Evolutionary conservation across 2,797 vertebrate species (phyloP).

Genomic region (Chiroxiphia lanceolata): DNA sequence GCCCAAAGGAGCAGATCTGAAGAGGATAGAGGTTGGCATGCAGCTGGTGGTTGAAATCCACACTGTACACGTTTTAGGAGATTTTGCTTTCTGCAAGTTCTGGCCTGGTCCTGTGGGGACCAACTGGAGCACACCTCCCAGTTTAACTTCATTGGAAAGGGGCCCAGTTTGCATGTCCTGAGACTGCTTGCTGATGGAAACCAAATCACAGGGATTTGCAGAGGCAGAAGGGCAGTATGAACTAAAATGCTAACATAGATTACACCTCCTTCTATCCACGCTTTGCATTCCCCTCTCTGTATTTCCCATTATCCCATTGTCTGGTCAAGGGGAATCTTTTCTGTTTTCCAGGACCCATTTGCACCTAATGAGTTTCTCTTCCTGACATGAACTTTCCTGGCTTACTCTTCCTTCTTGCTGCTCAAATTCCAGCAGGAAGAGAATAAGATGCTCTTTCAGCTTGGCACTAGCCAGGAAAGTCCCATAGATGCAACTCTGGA

Average conservation of each 20-base stretch:
- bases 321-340: not conserved
- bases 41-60: not conserved
- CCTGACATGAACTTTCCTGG: too few relatives aligned
- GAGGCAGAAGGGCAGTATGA: not conserved
- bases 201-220: fast-evolving
- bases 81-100: not conserved
- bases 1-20: not conserved
- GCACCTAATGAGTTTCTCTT: not conserved
- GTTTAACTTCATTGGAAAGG: not conserved
- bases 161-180: not conserved
- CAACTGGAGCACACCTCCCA: not conserved
- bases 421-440: not conserved
- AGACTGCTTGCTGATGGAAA: not conserved
- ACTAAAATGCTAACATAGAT: not conserved
- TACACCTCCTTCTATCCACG: not conserved
- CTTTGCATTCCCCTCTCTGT: not conserved
- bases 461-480: not conserved
- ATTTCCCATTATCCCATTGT: not conserved
- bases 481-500: not conserved
- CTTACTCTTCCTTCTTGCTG: fast-evolving
- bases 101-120: not conserved
- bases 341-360: not conserved
- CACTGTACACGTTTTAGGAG: not conserved
- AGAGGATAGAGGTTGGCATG: not conserved
- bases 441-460: not conserved